Evolutionary conservation across 1,140 invertebrate species (phyloP).

Genomic region (Aphaenogaster rudis): DNA sequence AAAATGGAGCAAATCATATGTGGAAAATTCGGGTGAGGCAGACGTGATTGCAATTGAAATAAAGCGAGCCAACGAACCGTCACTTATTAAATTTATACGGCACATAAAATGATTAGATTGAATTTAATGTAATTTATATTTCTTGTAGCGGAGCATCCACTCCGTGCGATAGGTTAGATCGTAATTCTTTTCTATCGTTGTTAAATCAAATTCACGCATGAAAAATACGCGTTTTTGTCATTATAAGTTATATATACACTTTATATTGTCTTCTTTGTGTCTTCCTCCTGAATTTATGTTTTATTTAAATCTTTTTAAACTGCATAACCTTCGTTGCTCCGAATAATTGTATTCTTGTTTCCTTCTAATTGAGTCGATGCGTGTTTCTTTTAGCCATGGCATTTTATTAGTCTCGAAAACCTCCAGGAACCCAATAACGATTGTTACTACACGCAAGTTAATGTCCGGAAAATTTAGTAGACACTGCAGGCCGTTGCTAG

Average conservation of each 20-base stretch:
- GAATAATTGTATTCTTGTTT: background rate
- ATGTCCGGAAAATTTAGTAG: slow-evolving; percentile 82
- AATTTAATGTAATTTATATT: background rate
- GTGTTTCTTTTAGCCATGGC: slow-evolving; percentile 69
- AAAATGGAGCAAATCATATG: slow-evolving; percentile 88
- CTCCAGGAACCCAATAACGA: slow-evolving; percentile 76
- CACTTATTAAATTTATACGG: background rate
- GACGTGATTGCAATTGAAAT: slow-evolving; percentile 1
- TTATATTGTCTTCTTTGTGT: background rate
- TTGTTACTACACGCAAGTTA: slow-evolving; percentile 82
- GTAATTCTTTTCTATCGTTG: background rate
- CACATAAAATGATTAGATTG: background rate
- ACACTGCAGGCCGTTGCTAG: slow-evolving; percentile 84
- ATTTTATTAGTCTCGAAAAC: slow-evolving; percentile 82
- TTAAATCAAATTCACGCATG: background rate
- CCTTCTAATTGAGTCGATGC: background rate
- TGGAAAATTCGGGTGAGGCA: slow-evolving; percentile 87
- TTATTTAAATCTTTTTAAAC: background rate
- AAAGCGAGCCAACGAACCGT: background rate
- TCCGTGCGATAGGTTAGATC: background rate
- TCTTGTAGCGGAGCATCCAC: background rate
- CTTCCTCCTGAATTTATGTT: background rate
- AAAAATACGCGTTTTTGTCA: background rate
- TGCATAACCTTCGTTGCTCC: background rate
- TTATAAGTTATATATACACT: background rate